Percentiles rank a stretch among this genome's conserved stretches.
Evolutionary conservation across 53 echinoderm and acorn worm genomes (phyloP).

Genomic region (Holothuria leucospilota): DNA sequence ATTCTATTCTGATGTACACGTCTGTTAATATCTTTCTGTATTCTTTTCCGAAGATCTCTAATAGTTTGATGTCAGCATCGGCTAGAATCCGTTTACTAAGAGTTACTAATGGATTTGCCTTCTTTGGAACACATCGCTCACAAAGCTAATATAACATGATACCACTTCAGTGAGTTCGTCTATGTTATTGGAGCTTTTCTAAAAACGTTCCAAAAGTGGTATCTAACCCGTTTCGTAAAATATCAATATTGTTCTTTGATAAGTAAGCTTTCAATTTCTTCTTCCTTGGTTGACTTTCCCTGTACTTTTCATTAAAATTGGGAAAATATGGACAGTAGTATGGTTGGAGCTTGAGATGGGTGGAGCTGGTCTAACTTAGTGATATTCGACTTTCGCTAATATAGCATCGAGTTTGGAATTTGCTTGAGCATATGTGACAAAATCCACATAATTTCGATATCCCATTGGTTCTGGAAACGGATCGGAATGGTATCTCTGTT

Average conservation of each 20-base stretch:
- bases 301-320: background rate
- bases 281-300: constrained; percentile 14
- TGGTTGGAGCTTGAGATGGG: constrained; percentile 1
- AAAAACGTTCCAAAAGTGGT: background rate
- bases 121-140: constrained; percentile 19
- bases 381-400: constrained; percentile 14
- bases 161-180: constrained; percentile 28
- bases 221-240: background rate
- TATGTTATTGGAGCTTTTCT: background rate
- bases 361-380: background rate
- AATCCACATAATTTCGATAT: background rate
- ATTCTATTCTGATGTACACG: constrained; percentile 15
- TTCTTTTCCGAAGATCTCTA: background rate
- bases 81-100: no score
- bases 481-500: constrained; percentile 4
- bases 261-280: constrained; percentile 4
- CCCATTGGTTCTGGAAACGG: constrained; percentile 19
- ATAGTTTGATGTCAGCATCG: no score
- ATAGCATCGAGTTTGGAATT: constrained; percentile 26
- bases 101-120: background rate
- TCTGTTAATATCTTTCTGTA: background rate
- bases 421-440: constrained; percentile 7
- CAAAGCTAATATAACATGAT: background rate
- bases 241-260: constrained; percentile 2
- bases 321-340: constrained; percentile 18